Evolutionary conservation across 1,140 invertebrate species (phyloP), one percentile per base, ranked within the genome.

Genomic region (Ostrea denselamellosa): DNA sequence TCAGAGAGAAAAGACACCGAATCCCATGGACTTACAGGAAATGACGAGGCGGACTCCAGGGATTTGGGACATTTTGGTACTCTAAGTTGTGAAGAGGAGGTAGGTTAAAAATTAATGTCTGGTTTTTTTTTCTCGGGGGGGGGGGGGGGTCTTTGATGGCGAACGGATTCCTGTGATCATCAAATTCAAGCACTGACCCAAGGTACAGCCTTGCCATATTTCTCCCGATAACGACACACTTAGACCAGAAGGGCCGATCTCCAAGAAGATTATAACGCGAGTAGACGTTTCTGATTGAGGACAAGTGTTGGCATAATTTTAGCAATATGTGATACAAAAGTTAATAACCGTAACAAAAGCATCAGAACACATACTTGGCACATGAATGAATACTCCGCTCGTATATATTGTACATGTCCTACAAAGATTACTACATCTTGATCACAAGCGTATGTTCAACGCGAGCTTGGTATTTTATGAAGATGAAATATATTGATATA

Each of bases 221-320:
- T 28, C 25, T 77, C 25, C 22, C 9, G 68, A 77, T 77, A 77
- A 77, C 68, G 28, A 34, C 25, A 14, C 9, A 77, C 25, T 77
- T 28, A 25, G 14, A 14, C 28, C 68, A 14, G 9, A 44, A 77
- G 14, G 25, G 68, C 25, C 68, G 68, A 77, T 77, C 22, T 77
- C 28, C 25, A 5, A 9, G 28, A 14, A 17, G 68, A 77, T 77
- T 77, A 77, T 77, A 19, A n/a, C 25, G 14, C 25, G 25, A 0
- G n/a, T n/a, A 77, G 68, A 77, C 68, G 68, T 77, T 77, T 14
- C 22, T 77, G 25, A 77, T 34, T 77, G 68, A 34, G 22, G 68
- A 77, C 68, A 77, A 77, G 68, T 77, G 68, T 77, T 77, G 68
- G 25, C 28, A 77, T 25, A 28, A 14, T 77, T 77, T 77, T 77